Evolutionary conservation across 2,888 invertebrate species (phyloP), one percentile per base, ranked within the genome.

Genomic region (Diaperis boleti): DNA sequence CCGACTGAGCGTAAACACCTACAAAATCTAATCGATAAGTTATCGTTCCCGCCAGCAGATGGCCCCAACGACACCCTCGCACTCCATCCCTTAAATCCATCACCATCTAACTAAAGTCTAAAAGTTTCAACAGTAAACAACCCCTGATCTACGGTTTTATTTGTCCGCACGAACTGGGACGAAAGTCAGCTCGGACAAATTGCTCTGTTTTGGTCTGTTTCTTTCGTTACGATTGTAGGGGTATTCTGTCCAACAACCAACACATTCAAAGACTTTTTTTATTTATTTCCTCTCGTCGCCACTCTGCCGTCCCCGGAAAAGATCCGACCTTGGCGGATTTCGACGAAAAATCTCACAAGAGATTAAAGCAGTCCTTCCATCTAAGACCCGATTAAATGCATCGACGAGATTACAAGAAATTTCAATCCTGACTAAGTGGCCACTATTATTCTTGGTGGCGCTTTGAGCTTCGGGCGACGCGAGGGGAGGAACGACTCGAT

Each of bases 381-480:
- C 41, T 20, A 18, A 17, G 10, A 20, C 41, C 20, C 41, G 41
- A 42, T 42, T 42, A 42, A 42, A 42, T 20, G 41, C 41, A 42
- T 42, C 41, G 17, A 15, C 41, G 18, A 18, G 41, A 42, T 42
- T 42, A 42, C 41, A 42, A 42, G 41, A 42, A 20, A 42, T 42
- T 42, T 42, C 41, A 42, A 42, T 42, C 41, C 15, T 42, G 41
- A 42, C 41, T 42, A 42, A 42, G 41, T 42, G 41, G 41, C 18
- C 20, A 20, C 41, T 42, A 42, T 42, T 42, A 42, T 42, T 42
- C 41, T 42, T 42, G 41, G 39, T 15, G 39, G 39, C 39, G 39
- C 39, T 39, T 39, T 39, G 39, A 39, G 15, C 39, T 14, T 14
- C 7, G 3, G 15, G 13, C n/a, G 14, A 39, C 2, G 39, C 15